phyloP scores from a whole-genome alignment of 2,888 invertebrate genomes.

The Orchestes rusci region DNA sequence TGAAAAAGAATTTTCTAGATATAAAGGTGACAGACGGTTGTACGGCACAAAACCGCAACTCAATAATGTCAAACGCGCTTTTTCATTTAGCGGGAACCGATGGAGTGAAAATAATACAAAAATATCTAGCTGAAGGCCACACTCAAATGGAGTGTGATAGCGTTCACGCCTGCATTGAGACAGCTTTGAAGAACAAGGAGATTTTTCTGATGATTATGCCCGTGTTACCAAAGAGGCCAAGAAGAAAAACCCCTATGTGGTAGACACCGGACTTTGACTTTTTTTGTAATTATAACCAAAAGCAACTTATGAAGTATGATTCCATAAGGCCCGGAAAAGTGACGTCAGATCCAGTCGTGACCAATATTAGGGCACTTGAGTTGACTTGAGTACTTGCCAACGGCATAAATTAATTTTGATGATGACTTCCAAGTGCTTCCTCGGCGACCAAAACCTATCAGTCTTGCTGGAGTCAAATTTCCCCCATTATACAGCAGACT shows the following conservation, averaged over 20 bases:
- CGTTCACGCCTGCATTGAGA: slow-evolving; percentile 15
- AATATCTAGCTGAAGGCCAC: slow-evolving; percentile 11
- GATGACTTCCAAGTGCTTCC: slow-evolving; percentile 9
- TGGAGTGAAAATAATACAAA: slow-evolving; percentile 9
- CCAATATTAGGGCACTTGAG: slow-evolving; percentile 1
- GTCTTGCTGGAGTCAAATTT: slow-evolving; percentile 7
- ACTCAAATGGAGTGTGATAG: slow-evolving; percentile 20
- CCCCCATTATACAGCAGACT: slow-evolving; percentile 5
- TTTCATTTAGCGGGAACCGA: slow-evolving; percentile 11
- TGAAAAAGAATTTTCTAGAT: slow-evolving; percentile 5
- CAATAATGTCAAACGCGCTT: slow-evolving; percentile 13
- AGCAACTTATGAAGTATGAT: slow-evolving; percentile 13
- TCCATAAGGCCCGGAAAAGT: slow-evolving; percentile 15
- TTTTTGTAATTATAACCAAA: slow-evolving; percentile 10
- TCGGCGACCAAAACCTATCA: slow-evolving; percentile 6
- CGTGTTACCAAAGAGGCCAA: slow-evolving; percentile 16
- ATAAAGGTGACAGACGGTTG: slow-evolving; percentile 8
- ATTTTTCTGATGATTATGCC: slow-evolving; percentile 24
- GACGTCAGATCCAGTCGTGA: slow-evolving; percentile 2
- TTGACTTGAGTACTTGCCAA: not conserved
- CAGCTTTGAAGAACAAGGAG: slow-evolving; percentile 8
- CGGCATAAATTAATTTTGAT: slow-evolving; percentile 8
- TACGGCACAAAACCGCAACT: slow-evolving; percentile 5
- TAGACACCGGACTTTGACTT: slow-evolving; percentile 4
- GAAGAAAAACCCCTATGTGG: slow-evolving; percentile 8